These are phyloP conservation scores for Gobio gobio DNA, from an alignment of 2,113 vertebrate species.

Conservation along the genomic window DNA sequence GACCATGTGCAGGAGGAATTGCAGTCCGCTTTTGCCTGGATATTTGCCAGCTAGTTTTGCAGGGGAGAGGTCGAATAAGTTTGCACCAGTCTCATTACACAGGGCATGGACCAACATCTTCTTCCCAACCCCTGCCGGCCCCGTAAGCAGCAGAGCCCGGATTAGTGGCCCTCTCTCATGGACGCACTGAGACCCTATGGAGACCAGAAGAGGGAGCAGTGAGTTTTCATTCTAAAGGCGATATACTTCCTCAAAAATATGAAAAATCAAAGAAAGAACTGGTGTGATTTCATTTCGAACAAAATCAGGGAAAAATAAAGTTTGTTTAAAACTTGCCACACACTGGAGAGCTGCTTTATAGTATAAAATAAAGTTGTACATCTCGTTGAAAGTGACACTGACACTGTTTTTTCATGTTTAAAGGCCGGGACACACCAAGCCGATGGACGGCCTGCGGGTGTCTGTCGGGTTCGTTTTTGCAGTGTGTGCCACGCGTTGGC, in stretches of 20 bases:
- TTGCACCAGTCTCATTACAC: constrained; percentile 86
- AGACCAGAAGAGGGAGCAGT: constrained; percentile 44
- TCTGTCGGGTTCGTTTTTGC: no score
- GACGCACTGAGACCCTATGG: constrained; percentile 78
- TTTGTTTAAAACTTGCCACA: no score
- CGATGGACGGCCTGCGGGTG: no score
- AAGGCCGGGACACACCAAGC: no score
- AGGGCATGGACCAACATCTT: constrained; percentile 84
- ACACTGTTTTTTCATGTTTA: no score
- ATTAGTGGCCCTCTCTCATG: constrained; percentile 80
- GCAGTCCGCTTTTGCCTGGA: constrained; percentile 71
- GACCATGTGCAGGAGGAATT: constrained; percentile 81
- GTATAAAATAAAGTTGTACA: no score
- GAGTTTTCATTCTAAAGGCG: background rate
- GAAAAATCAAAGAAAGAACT: background rate
- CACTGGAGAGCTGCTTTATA: no score
- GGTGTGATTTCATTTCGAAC: no score
- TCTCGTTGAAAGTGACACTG: no score
- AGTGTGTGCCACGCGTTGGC: no score
- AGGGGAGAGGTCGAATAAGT: constrained; percentile 82
- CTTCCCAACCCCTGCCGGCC: constrained; percentile 83
- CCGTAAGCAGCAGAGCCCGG: constrained; percentile 79
- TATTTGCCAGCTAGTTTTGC: constrained; percentile 78
- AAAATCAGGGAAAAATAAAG: no score
- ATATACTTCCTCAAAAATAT: background rate